phyloP scores from a whole-genome alignment of 37 sponge, comb jelly and placozoan genomes.

The Tethya wilhelma region DNA sequence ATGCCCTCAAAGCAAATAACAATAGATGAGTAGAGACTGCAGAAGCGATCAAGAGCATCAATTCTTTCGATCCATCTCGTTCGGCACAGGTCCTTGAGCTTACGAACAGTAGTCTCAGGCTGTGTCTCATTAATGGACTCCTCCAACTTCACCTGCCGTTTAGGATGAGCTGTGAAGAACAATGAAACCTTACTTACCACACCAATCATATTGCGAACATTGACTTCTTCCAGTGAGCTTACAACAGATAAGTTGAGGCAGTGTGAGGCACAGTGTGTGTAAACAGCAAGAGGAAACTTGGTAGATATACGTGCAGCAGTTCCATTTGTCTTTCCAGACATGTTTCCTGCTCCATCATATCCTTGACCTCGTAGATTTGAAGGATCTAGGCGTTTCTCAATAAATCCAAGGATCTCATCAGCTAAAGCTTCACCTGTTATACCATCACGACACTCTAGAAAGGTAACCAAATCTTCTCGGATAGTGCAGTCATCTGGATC shows the following conservation, averaged over 20 bases:
- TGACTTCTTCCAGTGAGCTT: too few relatives aligned
- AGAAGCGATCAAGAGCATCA: conserved; percentile 38
- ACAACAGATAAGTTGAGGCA: conserved; percentile 52
- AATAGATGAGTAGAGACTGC: too few relatives aligned
- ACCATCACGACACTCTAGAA: conserved; percentile 51
- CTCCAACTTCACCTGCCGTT: conserved; percentile 34
- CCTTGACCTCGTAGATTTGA: too few relatives aligned
- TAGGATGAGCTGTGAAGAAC: conserved; percentile 20
- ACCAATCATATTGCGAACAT: too few relatives aligned
- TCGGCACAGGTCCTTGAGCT: conserved; percentile 66
- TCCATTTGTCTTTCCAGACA: conserved; percentile 36
- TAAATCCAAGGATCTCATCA: conserved; percentile 46
- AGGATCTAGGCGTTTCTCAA: conserved; percentile 36
- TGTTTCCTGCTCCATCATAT: conserved; percentile 75
- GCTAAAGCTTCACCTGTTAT: conserved; percentile 67
- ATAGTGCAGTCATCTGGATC: not conserved
- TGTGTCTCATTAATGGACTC: conserved; percentile 31
- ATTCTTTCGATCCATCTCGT: conserved; percentile 57
- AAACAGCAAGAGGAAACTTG: conserved; percentile 39
- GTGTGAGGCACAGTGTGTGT: conserved; percentile 59
- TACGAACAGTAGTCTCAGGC: too few relatives aligned
- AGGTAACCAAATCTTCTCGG: conserved; percentile 15
- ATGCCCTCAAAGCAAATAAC: too few relatives aligned
- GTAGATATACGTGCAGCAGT: conserved; percentile 27
- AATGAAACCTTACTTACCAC: conserved; percentile 5